phyloP scores from a whole-genome alignment of 1,140 invertebrate species.

The Anastatus disparis region DNA sequence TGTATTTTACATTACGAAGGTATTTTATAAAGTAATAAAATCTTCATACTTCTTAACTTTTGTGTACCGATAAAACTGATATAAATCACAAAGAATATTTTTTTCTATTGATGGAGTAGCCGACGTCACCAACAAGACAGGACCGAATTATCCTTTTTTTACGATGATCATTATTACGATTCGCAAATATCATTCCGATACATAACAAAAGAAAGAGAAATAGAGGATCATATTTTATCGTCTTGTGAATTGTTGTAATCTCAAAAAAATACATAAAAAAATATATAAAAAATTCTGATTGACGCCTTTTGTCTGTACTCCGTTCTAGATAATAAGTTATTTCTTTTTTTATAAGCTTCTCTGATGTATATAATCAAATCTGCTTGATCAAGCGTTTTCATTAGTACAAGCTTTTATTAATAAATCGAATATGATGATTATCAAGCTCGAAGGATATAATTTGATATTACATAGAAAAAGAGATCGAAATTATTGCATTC shows the following conservation, averaged over 20 bases:
- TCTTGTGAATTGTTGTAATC: not conserved
- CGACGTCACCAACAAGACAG: too few species aligned
- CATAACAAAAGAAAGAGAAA: too few species aligned
- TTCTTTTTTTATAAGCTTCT: not conserved
- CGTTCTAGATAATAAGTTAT: not conserved
- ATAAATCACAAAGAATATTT: too few species aligned
- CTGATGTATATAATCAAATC: not conserved
- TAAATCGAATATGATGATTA: not conserved
- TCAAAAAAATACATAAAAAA: too few species aligned
- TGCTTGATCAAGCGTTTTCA: not conserved
- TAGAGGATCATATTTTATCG: conserved; percentile 8
- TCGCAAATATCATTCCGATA: not conserved
- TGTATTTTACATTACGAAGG: too few species aligned
- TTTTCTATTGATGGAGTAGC: too few species aligned
- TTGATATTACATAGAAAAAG: too few species aligned
- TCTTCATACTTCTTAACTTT: too few species aligned
- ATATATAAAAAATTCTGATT: conserved; percentile 1
- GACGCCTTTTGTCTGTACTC: not conserved
- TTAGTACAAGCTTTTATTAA: not conserved
- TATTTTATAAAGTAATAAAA: too few species aligned
- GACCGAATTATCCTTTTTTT: too few species aligned
- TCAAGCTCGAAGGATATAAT: not conserved
- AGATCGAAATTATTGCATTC: too few species aligned
- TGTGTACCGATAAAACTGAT: too few species aligned
- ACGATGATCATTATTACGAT: not conserved